Evolutionary conservation across 2,888 invertebrate species (phyloP).

Genomic region (Limnephilus lunatus): DNA sequence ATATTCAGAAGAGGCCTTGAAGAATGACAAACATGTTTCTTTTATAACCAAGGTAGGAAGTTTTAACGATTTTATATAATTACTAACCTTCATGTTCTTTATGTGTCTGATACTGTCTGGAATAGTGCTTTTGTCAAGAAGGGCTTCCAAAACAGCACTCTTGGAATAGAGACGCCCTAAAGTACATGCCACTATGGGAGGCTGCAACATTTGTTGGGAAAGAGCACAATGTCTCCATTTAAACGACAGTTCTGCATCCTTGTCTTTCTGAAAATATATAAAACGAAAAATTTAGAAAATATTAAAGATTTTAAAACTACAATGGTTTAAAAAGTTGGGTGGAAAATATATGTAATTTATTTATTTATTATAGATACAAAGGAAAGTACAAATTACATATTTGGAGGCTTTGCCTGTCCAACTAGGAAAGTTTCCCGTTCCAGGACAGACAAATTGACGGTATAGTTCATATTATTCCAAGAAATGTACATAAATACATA

Average conservation of each 20-base stretch:
- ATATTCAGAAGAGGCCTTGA: too few species aligned
- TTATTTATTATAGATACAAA: too few species aligned
- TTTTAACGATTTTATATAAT: conserved; percentile 42
- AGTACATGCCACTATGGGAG: conserved; percentile 94
- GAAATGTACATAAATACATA: too few species aligned
- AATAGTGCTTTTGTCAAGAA: conserved; percentile 88
- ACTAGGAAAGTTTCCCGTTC: too few species aligned
- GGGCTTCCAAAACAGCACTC: conserved; percentile 92
- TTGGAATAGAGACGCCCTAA: conserved; percentile 96
- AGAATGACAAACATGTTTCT: too few species aligned
- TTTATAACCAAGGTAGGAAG: too few species aligned
- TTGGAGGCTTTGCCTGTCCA: too few species aligned
- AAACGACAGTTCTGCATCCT: conserved; percentile 93
- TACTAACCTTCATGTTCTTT: conserved; percentile 84
- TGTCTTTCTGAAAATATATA: conserved; percentile 88
- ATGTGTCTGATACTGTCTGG: conserved; percentile 87
- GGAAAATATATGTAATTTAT: not conserved
- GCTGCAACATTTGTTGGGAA: conserved; percentile 90
- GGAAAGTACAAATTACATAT: too few species aligned
- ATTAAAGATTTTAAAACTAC: not conserved
- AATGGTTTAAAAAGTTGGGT: not conserved
- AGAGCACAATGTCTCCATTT: conserved; percentile 97
- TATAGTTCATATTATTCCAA: too few species aligned
- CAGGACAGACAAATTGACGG: too few species aligned
- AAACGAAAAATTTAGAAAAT: not conserved